These are phyloP conservation scores for Scelioninae gen. 2 DNA, from an alignment of 2,888 invertebrate species.

Conservation along the genomic window DNA sequence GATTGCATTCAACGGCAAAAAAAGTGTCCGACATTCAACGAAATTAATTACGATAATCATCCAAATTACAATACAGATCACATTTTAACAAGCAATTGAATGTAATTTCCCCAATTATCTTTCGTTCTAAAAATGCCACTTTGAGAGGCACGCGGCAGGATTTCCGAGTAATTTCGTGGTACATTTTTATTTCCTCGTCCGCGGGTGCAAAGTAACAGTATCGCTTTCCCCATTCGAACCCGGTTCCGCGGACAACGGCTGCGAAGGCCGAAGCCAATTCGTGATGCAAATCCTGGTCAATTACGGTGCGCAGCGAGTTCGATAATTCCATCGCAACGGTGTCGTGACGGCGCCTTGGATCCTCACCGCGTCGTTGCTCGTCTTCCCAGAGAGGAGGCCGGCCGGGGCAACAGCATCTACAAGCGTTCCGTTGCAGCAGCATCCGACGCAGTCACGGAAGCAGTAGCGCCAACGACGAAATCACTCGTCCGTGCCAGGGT, in stretches of 20 bases:
- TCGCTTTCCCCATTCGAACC: conserved; percentile 1
- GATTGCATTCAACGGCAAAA: too few relatives aligned
- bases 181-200: too few relatives aligned
- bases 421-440: conserved; percentile 39
- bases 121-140: too few relatives aligned
- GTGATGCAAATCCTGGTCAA: conserved; percentile 59
- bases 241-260: background rate
- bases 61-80: too few relatives aligned
- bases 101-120: too few relatives aligned
- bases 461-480: conserved; percentile 46
- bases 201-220: too few relatives aligned
- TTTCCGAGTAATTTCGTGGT: too few relatives aligned
- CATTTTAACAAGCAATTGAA: too few relatives aligned
- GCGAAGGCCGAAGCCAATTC: conserved; percentile 55
- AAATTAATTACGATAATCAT: too few relatives aligned
- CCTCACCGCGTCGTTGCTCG: conserved; percentile 47
- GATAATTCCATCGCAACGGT: conserved; percentile 59
- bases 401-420: conserved; percentile 29
- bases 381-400: conserved; percentile 38
- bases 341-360: conserved; percentile 52
- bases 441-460: conserved; percentile 48
- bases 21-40: too few relatives aligned
- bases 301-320: conserved; percentile 56
- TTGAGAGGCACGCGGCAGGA: too few relatives aligned
- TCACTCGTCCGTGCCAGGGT: conserved; percentile 56